Conservation (phyloP, 1,140 invertebrate genomes). For the Ceratina australensis region DNA sequence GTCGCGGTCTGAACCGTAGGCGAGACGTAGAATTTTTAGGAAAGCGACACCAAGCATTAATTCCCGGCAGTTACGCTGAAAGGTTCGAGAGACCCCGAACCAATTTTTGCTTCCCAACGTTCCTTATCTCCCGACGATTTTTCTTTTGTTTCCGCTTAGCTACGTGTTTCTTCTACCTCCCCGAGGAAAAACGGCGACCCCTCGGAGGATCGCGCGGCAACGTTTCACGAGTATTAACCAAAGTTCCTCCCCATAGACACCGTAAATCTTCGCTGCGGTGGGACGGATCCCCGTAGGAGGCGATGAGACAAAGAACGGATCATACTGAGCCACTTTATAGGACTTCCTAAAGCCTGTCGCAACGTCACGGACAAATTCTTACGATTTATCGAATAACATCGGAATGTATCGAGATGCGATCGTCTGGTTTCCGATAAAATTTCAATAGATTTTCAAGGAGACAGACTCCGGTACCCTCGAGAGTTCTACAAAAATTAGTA, state of each 20-base stretch:
- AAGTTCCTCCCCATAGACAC: constrained; percentile 57
- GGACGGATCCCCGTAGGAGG: constrained; percentile 19
- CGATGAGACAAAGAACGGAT: constrained; percentile 43
- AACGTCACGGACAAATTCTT: constrained; percentile 29
- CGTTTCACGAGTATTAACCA: constrained; percentile 48
- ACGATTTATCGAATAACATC: constrained; percentile 14
- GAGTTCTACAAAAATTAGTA: background rate
- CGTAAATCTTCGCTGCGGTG: constrained; percentile 53
- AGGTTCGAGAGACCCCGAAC: constrained; percentile 12
- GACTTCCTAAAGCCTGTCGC: constrained; percentile 14
- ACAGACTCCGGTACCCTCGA: background rate
- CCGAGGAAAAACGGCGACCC: constrained; percentile 15
- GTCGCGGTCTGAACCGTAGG: background rate
- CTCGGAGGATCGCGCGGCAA: constrained; percentile 21
- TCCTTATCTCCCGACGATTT: constrained; percentile 31
- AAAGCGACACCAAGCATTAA: background rate
- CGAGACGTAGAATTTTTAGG: background rate
- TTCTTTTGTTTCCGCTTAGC: constrained; percentile 35
- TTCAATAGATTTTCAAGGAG: background rate
- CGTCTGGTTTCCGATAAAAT: background rate
- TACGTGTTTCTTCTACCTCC: constrained; percentile 22
- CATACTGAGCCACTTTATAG: constrained; percentile 49
- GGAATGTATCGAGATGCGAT: background rate
- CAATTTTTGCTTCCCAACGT: constrained; percentile 8
- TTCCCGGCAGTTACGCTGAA: constrained; percentile 20